phyloP scores from a whole-genome alignment of 2,888 invertebrate species.

The Trachelus iudaicus region DNA sequence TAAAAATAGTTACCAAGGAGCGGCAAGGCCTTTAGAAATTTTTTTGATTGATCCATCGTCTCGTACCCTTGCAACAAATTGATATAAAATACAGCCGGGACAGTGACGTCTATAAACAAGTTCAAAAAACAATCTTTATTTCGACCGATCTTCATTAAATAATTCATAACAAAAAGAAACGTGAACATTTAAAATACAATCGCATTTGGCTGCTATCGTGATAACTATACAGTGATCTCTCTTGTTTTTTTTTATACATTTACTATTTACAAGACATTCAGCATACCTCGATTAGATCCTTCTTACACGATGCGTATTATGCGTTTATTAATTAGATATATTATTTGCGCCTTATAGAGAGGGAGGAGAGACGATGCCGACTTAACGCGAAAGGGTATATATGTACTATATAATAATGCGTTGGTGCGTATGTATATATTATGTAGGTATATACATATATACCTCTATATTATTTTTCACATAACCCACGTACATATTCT shows the following conservation, averaged over 20 bases:
- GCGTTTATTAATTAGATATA: neutral
- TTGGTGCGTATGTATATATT: neutral
- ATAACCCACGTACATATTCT: neutral
- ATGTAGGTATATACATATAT: neutral
- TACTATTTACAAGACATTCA: slow-evolving; percentile 50
- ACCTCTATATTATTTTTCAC: neutral
- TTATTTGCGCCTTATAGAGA: neutral
- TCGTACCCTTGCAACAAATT: neutral
- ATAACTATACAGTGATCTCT: slow-evolving; percentile 13
- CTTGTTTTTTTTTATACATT: slow-evolving; percentile 30
- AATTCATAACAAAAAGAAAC: slow-evolving; percentile 45
- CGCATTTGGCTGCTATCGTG: slow-evolving; percentile 25
- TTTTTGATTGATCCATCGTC: neutral
- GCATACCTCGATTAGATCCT: slow-evolving; percentile 23
- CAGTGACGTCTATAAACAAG: neutral
- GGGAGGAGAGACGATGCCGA: neutral
- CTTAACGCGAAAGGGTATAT: neutral
- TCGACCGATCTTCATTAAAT: slow-evolving; percentile 41
- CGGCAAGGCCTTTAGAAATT: neutral
- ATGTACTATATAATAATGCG: neutral
- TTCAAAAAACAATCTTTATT: slow-evolving; percentile 47
- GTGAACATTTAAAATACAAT: slow-evolving; percentile 48
- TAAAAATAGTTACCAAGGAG: neutral
- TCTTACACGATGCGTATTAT: neutral
- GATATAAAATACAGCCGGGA: neutral